Base-by-base conservation (phyloP, 2,888 invertebrate genomes). In the Erebia ligea region DNA sequence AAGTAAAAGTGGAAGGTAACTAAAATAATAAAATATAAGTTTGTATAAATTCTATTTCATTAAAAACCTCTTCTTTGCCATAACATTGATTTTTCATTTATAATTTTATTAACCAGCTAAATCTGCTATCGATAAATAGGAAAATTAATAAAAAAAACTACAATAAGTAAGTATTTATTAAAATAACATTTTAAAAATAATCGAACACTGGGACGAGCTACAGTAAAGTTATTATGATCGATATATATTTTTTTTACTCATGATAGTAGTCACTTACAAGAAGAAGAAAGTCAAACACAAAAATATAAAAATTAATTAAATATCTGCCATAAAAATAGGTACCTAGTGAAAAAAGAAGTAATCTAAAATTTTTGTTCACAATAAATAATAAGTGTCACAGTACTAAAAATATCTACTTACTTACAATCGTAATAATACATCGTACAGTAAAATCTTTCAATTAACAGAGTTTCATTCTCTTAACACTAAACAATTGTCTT, bases 121-220 rank as follows among this genome's bases (percentile, higher is more conserved):
- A 56, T 9, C 17, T 21, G 56, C 11, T 4, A 4, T 11, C 11
- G 19, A 56, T 15, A 40, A 15, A 59, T 10, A 40, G 58, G 34
- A 9, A n/a, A 59, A 17, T 17, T 56, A 15, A 25, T 19, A 71
- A 75, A 76, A 70, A 71, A 69, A 66, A 15, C 77, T 81, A 81
- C 80, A 76, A 77, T 77, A 80, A 81, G 80, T 78, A 80, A 81
- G 80, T 80, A 77, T 83, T 80, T 80, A 82, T 82, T 85, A 81
- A 84, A 85, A 85, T 84, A 80, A 79, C 68, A 72, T 70, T 70
- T 82, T 71, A 80, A 80, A 19, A 73, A 34, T 77, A 81, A 79
- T 71, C 40, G 56, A 61, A 69, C 50, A 69, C 34, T 65, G 40
- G 50, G 45, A 58, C 58, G 19, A 71, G 62, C 17, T 63, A 71